A percentile compares a stretch with the other conserved stretches of the same genome.
Evolutionary conservation across 1,140 invertebrate genomes (phyloP).

Genomic region (Chelonus insularis): DNA sequence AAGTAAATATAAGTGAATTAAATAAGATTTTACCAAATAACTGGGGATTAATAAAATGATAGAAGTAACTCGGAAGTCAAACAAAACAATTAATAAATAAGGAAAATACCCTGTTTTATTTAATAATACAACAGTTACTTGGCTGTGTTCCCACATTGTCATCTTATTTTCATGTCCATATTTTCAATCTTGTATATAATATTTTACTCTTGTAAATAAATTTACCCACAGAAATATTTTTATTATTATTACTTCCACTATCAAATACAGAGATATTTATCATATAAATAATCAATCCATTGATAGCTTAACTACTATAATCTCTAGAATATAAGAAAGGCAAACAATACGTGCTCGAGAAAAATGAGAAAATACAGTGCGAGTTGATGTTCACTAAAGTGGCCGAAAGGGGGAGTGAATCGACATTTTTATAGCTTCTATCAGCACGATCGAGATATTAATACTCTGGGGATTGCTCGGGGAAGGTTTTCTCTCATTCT

Average conservation of each 20-base stretch:
- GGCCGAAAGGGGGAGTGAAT: neutral
- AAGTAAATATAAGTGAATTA: neutral
- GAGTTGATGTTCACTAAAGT: neutral
- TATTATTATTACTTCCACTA: neutral
- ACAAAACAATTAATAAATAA: slow-evolving; percentile 2
- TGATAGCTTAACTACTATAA: neutral
- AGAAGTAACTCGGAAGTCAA: slow-evolving; percentile 9
- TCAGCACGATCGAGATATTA: slow-evolving; percentile 19
- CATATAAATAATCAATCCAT: neutral
- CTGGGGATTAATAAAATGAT: neutral
- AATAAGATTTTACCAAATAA: neutral
- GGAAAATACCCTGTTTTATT: neutral
- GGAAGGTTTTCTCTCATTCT: neutral
- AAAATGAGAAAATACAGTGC: neutral
- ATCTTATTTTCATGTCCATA: slow-evolving; percentile 25
- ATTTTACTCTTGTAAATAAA: slow-evolving; percentile 50
- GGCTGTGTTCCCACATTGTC: slow-evolving; percentile 19
- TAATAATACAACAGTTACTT: slow-evolving; percentile 3
- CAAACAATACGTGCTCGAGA: slow-evolving; percentile 7
- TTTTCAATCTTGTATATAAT: slow-evolving; percentile 46
- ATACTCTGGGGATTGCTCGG: slow-evolving; percentile 5
- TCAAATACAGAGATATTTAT: neutral
- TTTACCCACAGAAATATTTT: slow-evolving; percentile 31
- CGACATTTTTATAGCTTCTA: slow-evolving; percentile 18
- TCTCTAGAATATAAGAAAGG: neutral